phyloP scores from a whole-genome alignment of 2,113 vertebrate species.

The Myrmecobius fasciatus region DNA sequence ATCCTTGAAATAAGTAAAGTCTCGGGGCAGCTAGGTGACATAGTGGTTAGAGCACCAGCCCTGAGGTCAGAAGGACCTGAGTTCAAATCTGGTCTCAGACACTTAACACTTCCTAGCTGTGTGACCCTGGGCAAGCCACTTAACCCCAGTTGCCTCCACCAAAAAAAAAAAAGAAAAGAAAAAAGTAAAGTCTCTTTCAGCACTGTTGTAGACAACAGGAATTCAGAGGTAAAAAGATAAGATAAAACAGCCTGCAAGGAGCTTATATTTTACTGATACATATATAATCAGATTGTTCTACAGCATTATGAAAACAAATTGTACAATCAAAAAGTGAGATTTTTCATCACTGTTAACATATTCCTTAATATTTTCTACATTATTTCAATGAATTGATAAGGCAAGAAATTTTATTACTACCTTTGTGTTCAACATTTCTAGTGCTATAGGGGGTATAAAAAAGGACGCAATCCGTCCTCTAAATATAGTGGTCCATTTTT shows the following conservation, averaged over 20 bases:
- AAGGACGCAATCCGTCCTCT: not conserved
- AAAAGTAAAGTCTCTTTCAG: not conserved
- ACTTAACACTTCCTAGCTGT: no score
- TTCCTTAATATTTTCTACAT: not conserved
- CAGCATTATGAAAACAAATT: not conserved
- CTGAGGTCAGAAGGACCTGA: no score
- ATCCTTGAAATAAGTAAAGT: no score
- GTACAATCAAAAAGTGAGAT: not conserved
- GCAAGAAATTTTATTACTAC: not conserved
- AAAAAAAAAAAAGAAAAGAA: no score
- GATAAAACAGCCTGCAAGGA: not conserved
- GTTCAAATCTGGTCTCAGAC: no score
- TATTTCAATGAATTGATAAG: not conserved
- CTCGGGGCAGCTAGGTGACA: no score
- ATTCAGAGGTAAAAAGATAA: not conserved
- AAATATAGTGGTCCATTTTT: not conserved
- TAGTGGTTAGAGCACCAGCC: no score
- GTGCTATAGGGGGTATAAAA: not conserved
- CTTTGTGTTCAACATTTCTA: not conserved
- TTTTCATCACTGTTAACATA: not conserved
- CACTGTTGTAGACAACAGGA: not conserved
- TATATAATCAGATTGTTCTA: not conserved
- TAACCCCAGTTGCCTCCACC: no score
- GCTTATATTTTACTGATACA: not conserved
- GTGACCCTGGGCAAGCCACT: no score